phyloP scores from a whole-genome alignment of 2,113 vertebrate species.

The Hemiprocne comata region DNA sequence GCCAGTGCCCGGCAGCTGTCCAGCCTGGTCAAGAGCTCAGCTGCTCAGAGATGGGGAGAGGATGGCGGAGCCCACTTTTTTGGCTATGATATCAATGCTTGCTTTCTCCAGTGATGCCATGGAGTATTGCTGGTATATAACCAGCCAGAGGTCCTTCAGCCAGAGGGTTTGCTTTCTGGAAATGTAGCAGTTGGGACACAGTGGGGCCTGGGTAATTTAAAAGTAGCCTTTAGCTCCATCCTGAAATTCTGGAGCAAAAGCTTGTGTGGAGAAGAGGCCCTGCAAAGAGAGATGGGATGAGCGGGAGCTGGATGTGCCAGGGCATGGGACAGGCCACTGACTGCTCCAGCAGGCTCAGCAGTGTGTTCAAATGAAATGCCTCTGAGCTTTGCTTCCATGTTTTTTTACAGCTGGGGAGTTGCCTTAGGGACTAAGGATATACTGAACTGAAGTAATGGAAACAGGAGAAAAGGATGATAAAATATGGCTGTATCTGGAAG shows the following conservation, averaged over 20 bases:
- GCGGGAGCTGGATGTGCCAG: fast-evolving
- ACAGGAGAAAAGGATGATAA: background rate
- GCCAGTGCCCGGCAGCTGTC: background rate
- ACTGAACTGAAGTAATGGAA: background rate
- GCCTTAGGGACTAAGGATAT: background rate
- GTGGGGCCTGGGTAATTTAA: background rate
- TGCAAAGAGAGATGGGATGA: fast-evolving
- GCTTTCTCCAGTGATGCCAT: background rate
- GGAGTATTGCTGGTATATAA: background rate
- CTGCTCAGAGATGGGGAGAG: background rate
- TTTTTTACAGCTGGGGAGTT: background rate
- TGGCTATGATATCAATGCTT: background rate
- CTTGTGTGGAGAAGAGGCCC: background rate
- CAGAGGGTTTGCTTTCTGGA: background rate
- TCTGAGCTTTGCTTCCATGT: background rate
- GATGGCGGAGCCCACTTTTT: background rate
- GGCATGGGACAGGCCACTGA: background rate
- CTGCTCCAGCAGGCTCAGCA: background rate
- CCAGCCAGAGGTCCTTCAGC: background rate
- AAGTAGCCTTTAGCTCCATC: background rate
- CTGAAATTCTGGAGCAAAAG: background rate
- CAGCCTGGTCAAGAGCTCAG: background rate
- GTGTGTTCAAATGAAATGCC: background rate
- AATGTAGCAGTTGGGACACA: fast-evolving
- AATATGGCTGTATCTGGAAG: background rate